Conservation (phyloP, 2,113 vertebrate genomes). For the Numenius arquata region DNA sequence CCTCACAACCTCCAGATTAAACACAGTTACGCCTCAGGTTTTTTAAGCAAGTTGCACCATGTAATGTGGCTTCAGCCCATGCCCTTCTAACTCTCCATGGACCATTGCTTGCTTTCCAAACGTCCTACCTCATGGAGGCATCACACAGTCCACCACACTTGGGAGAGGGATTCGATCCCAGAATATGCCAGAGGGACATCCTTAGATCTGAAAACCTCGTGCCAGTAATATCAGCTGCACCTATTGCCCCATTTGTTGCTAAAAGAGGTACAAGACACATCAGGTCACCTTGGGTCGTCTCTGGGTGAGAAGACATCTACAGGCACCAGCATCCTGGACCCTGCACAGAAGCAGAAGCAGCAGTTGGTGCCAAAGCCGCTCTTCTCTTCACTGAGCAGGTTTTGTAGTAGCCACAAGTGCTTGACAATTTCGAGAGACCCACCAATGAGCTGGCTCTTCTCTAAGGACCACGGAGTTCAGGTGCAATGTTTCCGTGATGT, state of each 20-base stretch:
- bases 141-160: not conserved
- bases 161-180: not conserved
- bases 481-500: not conserved
- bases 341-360: not conserved
- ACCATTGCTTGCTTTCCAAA: not conserved
- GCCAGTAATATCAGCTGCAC: not conserved
- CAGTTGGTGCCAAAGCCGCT: not conserved
- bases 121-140: rapidly evolving
- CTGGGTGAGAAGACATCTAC: not conserved
- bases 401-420: not conserved
- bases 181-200: not conserved
- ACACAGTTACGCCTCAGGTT: not conserved
- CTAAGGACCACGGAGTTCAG: not conserved
- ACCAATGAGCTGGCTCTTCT: not conserved
- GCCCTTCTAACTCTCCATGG: not conserved
- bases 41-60: not conserved
- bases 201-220: not conserved
- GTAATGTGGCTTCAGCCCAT: not conserved
- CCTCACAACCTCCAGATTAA: not conserved
- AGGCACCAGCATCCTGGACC: not conserved
- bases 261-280: not conserved
- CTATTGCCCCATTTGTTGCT: not conserved
- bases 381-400: not conserved
- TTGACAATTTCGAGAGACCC: not conserved
- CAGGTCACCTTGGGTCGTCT: not conserved